These are phyloP conservation scores for Protomyctophum bolini DNA, from an alignment of 2,113 vertebrate species.

Conservation along the genomic window DNA sequence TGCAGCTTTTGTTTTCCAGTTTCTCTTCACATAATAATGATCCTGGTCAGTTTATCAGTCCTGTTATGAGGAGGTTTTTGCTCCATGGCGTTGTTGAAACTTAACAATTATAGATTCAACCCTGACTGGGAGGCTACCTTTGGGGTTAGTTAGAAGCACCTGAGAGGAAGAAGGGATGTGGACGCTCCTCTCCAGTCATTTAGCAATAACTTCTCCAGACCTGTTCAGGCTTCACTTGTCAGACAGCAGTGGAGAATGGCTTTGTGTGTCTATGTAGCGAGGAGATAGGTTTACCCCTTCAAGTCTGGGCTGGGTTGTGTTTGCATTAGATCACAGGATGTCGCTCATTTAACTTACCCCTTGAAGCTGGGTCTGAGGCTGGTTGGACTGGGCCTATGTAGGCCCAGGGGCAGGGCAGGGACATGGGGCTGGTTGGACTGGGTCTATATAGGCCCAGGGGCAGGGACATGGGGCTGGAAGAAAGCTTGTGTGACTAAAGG, in stretches of 20 bases:
- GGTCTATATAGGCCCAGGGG: slow-evolving; percentile 35
- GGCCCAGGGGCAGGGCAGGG: slow-evolving; percentile 34
- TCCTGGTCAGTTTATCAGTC: slow-evolving; percentile 21
- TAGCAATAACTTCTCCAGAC: slow-evolving; percentile 54
- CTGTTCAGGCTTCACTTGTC: slow-evolving; percentile 67
- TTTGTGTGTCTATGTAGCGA: slow-evolving; percentile 51
- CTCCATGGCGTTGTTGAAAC: slow-evolving; percentile 21
- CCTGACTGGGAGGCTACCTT: slow-evolving; percentile 40
- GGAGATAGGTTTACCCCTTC: slow-evolving; percentile 65
- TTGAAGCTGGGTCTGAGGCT: slow-evolving; percentile 31
- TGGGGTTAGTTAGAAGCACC: slow-evolving; percentile 44
- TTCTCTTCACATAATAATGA: slow-evolving; percentile 33
- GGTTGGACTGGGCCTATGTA: slow-evolving; percentile 35
- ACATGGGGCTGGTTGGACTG: slow-evolving; percentile 27
- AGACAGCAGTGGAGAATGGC: slow-evolving; percentile 31
- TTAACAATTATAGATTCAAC: slow-evolving; percentile 45
- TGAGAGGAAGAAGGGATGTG: slow-evolving; percentile 14
- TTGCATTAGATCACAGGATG: slow-evolving; percentile 67
- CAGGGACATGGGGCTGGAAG: slow-evolving; percentile 22
- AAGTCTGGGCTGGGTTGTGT: slow-evolving; percentile 62
- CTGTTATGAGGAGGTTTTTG: slow-evolving; percentile 40
- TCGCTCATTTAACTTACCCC: slow-evolving; percentile 48
- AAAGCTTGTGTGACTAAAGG: slow-evolving; percentile 26
- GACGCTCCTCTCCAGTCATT: slow-evolving; percentile 48
- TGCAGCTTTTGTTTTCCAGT: slow-evolving; percentile 39